Conservation (phyloP, 2,888 invertebrate species). For the Oscheius sp. region DNA sequence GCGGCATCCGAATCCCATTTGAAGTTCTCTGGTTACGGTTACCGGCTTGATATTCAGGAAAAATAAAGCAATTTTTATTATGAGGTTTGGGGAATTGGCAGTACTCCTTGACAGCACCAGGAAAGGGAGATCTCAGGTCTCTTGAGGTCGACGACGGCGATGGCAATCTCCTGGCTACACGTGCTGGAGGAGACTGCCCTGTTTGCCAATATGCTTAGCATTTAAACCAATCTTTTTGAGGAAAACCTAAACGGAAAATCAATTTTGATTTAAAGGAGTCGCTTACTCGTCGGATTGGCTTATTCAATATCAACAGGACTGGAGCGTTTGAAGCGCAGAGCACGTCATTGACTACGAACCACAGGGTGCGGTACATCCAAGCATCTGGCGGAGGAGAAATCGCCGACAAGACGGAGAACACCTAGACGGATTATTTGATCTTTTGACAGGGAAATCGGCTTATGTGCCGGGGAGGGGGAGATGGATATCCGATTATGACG, state of each 20-base stretch:
- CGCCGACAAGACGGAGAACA: slow-evolving; percentile 55
- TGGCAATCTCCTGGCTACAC: background rate
- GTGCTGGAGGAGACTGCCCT: slow-evolving; percentile 13
- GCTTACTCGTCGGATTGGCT: slow-evolving; percentile 49
- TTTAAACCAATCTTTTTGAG: slow-evolving; percentile 27
- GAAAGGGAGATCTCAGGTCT: slow-evolving; percentile 10
- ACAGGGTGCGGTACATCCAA: slow-evolving; percentile 58
- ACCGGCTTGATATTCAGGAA: background rate
- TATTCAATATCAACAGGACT: slow-evolving; percentile 52
- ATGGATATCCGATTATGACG: background rate
- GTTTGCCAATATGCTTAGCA: slow-evolving; percentile 13
- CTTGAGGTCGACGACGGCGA: background rate
- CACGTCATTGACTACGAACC: slow-evolving; percentile 65
- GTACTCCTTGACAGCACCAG: background rate
- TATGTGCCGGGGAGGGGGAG: background rate
- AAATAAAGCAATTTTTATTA: background rate
- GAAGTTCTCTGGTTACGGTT: slow-evolving; percentile 21
- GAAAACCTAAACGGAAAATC: slow-evolving; percentile 21
- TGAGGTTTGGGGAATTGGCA: background rate
- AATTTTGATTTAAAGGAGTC: background rate
- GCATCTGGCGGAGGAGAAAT: slow-evolving; percentile 56
- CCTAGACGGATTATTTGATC: slow-evolving; percentile 26
- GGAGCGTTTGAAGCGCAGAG: slow-evolving; percentile 59
- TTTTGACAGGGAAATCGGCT: background rate
- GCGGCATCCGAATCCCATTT: slow-evolving; percentile 22